These are phyloP conservation scores for Girardinus metallicus DNA, from an alignment of 2,797 vertebrate species.

Conservation along the genomic window DNA sequence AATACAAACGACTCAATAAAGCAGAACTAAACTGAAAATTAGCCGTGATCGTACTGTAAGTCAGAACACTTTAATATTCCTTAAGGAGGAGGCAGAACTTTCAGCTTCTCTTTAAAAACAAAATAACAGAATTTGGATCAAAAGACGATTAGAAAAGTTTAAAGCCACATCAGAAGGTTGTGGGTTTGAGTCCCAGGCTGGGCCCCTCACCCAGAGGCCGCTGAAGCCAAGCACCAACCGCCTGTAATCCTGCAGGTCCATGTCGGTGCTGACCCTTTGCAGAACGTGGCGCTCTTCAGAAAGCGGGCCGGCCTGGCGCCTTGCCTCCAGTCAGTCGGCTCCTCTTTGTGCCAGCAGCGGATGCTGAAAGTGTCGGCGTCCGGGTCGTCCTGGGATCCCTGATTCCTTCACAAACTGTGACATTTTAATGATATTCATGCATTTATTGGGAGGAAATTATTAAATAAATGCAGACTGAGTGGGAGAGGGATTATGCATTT, in stretches of 20 bases:
- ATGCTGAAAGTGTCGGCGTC: background rate
- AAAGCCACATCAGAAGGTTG: background rate
- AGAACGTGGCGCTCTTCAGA: too few species aligned
- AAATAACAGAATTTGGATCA: background rate
- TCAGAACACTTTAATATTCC: conserved; percentile 60
- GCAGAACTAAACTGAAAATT: conserved; percentile 65
- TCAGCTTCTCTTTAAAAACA: background rate
- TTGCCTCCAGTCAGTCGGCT: too few species aligned
- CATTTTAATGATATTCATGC: conserved; percentile 64
- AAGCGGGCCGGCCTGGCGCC: too few species aligned
- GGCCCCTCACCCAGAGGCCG: too few species aligned
- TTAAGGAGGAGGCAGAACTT: conserved; percentile 24
- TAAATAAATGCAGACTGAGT: conserved; percentile 52
- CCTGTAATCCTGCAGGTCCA: too few species aligned
- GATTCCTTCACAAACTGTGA: conserved; percentile 33
- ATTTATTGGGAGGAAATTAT: conserved; percentile 59
- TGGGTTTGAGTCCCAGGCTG: background rate
- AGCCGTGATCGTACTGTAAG: conserved; percentile 33
- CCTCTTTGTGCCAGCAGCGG: too few species aligned
- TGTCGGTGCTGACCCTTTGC: too few species aligned
- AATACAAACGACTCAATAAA: conserved; percentile 61
- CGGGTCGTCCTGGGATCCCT: conserved; percentile 28
- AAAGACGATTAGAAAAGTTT: background rate
- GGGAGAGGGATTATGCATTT: conserved; percentile 67
- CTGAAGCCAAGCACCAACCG: too few species aligned